Percentiles rank a stretch among this genome's conserved stretches.
These are phyloP conservation scores for Rhinella marina DNA, from an alignment of 2,797 vertebrate genomes.

Conservation along the genomic window DNA sequence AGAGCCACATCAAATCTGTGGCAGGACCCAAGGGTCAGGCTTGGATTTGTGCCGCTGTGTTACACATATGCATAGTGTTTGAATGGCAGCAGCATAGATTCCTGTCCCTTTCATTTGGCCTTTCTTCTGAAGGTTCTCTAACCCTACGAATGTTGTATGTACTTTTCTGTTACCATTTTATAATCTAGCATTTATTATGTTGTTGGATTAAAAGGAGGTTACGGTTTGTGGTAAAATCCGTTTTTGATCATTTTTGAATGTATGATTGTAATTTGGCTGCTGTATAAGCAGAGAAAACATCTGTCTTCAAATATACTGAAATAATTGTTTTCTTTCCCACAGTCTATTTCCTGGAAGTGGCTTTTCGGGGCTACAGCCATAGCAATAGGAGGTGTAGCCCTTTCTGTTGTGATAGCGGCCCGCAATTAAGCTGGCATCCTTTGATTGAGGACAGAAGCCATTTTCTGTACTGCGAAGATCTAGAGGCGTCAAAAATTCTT, in stretches of 20 bases:
- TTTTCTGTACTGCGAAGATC: conserved; percentile 29
- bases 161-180: no score
- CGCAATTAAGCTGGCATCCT: conserved; percentile 80
- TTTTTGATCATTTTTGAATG: background rate
- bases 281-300: background rate
- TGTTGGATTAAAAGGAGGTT: background rate
- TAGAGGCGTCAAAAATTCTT: conserved; percentile 14
- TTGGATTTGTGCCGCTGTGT: no score
- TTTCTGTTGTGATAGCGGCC: conserved; percentile 95
- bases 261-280: background rate
- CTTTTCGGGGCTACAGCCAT: conserved; percentile 94
- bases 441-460: background rate
- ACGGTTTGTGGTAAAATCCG: background rate
- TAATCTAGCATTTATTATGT: no score
- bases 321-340: conserved; percentile 47
- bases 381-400: conserved; percentile 92
- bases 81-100: no score
- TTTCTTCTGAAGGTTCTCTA: no score
- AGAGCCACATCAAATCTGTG: no score
- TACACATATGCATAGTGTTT: no score
- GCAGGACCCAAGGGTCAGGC: no score
- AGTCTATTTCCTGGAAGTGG: conserved; percentile 98
- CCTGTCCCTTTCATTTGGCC: no score
- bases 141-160: no score
- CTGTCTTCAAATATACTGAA: background rate